Base-by-base conservation (phyloP, 2,888 invertebrate genomes). In the Psylliodes chrysocephalus region DNA sequence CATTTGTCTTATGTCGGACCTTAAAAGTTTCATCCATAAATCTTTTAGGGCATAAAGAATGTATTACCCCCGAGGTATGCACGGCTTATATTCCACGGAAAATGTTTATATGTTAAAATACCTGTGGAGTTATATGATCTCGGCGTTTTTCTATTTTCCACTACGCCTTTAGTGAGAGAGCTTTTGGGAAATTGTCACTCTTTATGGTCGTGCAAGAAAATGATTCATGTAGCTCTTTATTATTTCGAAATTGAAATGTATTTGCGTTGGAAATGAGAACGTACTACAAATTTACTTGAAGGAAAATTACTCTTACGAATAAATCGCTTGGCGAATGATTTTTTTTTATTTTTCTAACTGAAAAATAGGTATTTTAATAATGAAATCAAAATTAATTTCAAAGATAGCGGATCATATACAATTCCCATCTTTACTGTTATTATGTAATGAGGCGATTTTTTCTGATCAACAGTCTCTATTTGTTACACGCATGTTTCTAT, bases 21-120 rank as follows among this genome's bases (percentile, higher is more conserved):
- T 65, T 63, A 64, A 71, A 74, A 75, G 60, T 75, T 75, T 74
- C 73, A 72, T 70, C 74, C 72, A 75, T 75, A 75, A 75, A 75
- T 75, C 75, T 75, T 71, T 64, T 60, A 61, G 64, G 69, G 68
- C 67, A 74, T 75, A 75, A 75, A 75, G 73, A 75, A 75, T 73
- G 73, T 75, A 75, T 74, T 69, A 73, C 73, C 74, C 73, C 69
- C 59, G 61, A 72, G 73, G 73, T 69, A 60, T 65, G 57, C 62
- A 68, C 59, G 68, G 71, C 68, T 71, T 71, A 70, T 72, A 71
- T 72, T 73, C 73, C 66, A 69, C 70, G 70, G 72, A 75, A 75
- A 70, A 73, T 75, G 73, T 74, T 74, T 73, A 75, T 75, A 75
- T 73, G 73, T 71, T 68, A 71, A 69, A 69, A 70, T 70, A 73